Evolutionary conservation across 2,888 invertebrate species (phyloP).

Genomic region (Hipparchia semele): DNA sequence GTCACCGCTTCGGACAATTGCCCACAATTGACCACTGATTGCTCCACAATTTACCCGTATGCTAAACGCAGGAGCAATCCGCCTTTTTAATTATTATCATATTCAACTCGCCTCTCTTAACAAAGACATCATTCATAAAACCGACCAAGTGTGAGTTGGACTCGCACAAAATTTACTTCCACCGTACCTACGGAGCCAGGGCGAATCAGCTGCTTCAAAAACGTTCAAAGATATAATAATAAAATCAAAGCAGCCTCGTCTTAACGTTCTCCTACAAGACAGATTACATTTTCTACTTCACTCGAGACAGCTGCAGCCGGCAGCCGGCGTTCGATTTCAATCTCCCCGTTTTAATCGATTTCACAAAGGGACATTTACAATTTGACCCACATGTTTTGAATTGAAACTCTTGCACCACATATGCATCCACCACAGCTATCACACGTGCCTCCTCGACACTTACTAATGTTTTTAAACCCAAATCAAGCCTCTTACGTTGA

Average conservation of each 20-base stretch:
- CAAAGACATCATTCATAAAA: neutral
- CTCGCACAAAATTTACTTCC: too few relatives aligned
- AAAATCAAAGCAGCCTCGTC: neutral
- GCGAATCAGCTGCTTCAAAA: neutral
- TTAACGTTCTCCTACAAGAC: neutral
- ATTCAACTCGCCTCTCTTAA: conserved; percentile 1
- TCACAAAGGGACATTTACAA: neutral
- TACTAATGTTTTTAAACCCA: too few relatives aligned
- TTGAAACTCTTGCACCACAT: too few relatives aligned
- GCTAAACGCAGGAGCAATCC: neutral
- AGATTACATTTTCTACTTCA: neutral
- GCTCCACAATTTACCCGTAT: neutral
- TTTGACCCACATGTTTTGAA: neutral
- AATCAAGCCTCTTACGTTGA: too few relatives aligned
- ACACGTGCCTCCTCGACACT: too few relatives aligned
- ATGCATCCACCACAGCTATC: too few relatives aligned
- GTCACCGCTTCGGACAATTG: neutral
- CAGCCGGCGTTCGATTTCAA: neutral
- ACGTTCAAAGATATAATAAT: neutral
- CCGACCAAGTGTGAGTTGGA: neutral
- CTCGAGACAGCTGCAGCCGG: neutral
- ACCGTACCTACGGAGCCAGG: too few relatives aligned
- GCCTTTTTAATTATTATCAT: neutral
- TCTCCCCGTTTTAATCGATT: neutral
- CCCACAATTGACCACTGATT: conserved; percentile 7